Conservation (phyloP, 1,140 invertebrate species). For the Melanaphis sacchari region DNA sequence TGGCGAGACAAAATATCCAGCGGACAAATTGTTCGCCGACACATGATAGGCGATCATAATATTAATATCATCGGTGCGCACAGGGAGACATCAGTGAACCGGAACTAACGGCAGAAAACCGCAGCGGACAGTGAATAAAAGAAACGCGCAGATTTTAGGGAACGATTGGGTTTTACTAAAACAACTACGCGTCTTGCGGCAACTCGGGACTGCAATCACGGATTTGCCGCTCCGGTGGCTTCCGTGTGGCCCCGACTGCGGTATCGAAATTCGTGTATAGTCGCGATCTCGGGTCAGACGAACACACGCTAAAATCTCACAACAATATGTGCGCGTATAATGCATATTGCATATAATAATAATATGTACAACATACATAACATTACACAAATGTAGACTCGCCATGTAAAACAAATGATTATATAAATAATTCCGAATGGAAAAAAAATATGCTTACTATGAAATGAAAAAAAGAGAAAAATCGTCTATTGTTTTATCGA, state of each 20-base stretch:
- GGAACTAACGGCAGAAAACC: background rate
- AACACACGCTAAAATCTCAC: background rate
- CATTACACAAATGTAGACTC: background rate
- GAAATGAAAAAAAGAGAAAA: background rate
- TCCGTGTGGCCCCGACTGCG: background rate
- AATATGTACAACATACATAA: background rate
- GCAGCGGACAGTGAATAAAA: background rate
- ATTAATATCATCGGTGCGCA: background rate
- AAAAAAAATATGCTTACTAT: background rate
- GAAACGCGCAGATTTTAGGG: background rate
- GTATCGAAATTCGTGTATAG: constrained; percentile 32
- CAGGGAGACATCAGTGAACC: background rate
- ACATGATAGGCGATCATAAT: background rate
- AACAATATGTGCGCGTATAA: background rate
- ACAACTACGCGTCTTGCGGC: background rate
- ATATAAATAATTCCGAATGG: background rate
- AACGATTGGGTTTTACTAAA: background rate
- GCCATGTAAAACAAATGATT: background rate
- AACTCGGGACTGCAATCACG: background rate
- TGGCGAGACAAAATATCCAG: background rate
- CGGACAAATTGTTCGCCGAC: constrained; percentile 25
- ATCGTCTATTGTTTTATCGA: background rate
- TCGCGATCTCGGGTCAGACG: background rate
- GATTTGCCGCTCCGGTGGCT: constrained; percentile 35
- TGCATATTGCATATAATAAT: background rate